Evolutionary conservation across 92 coral and sea anemone species (phyloP).

Genomic region (Actinostola sp.): DNA sequence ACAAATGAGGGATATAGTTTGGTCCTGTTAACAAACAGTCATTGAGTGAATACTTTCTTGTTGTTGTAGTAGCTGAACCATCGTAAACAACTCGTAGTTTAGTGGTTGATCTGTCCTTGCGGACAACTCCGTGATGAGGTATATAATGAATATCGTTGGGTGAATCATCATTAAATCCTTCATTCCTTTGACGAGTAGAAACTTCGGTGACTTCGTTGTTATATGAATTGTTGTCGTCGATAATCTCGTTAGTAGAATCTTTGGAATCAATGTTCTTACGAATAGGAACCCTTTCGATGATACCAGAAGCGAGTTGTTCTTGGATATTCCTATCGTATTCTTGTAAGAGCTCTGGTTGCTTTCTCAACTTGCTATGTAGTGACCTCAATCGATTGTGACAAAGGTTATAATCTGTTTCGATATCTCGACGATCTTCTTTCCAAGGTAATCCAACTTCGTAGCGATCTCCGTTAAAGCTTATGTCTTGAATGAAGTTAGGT

Average conservation of each 20-base stretch:
- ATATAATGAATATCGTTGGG: conserved; percentile 8
- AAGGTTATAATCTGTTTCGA: conserved; percentile 42
- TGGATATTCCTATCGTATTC: conserved; percentile 60
- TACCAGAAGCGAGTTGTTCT: conserved; percentile 57
- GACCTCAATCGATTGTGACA: conserved; percentile 57
- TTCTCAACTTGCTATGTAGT: conserved; percentile 46
- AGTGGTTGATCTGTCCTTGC: conserved; percentile 41
- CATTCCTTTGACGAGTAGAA: too few relatives aligned
- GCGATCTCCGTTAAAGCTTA: conserved; percentile 38
- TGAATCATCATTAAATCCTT: neutral
- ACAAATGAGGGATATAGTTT: conserved; percentile 43
- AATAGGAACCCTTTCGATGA: conserved; percentile 47
- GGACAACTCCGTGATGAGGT: conserved; percentile 24
- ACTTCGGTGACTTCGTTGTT: too few relatives aligned
- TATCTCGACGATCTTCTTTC: conserved; percentile 43
- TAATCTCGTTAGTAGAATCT: too few relatives aligned
- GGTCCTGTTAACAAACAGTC: conserved; percentile 62
- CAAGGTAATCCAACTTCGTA: conserved; percentile 69
- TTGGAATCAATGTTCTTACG: neutral
- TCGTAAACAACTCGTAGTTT: conserved; percentile 57
- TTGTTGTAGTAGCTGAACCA: conserved; percentile 34
- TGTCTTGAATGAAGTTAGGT: neutral
- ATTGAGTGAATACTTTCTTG: conserved; percentile 31
- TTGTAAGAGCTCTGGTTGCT: conserved; percentile 42
- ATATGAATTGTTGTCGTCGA: neutral